These are phyloP conservation scores for Antennarius striatus DNA, from an alignment of 2,113 vertebrate genomes.

Conservation along the genomic window DNA sequence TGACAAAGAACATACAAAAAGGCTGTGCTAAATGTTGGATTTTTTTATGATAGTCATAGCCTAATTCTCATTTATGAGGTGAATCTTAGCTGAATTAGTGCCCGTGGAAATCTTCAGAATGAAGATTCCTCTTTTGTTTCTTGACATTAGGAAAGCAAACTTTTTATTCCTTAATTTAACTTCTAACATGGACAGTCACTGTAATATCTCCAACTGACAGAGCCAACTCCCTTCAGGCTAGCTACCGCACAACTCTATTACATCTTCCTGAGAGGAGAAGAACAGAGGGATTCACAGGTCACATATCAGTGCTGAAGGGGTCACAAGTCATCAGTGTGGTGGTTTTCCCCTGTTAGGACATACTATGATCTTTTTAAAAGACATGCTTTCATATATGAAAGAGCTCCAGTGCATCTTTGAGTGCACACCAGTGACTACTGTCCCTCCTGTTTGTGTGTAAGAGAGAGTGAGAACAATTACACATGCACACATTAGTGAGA, in stretches of 20 bases:
- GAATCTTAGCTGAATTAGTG: slow-evolving; percentile 88
- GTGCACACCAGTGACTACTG: slow-evolving; percentile 54
- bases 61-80: slow-evolving; percentile 93
- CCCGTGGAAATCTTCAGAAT: slow-evolving; percentile 89
- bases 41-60: slow-evolving; percentile 72
- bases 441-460: slow-evolving; percentile 43
- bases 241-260: slow-evolving; percentile 65
- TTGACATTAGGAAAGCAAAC: slow-evolving; percentile 58
- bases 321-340: slow-evolving; percentile 28
- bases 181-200: slow-evolving; percentile 62
- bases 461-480: slow-evolving; percentile 36
- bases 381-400: slow-evolving; percentile 43
- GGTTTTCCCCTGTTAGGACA: slow-evolving; percentile 40
- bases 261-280: slow-evolving; percentile 58
- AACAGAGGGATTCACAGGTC: slow-evolving; percentile 50
- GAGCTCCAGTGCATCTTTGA: slow-evolving; percentile 32
- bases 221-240: slow-evolving; percentile 40
- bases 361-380: slow-evolving; percentile 36
- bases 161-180: slow-evolving; percentile 66
- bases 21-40: slow-evolving; percentile 69
- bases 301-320: slow-evolving; percentile 54
- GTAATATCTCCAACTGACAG: slow-evolving; percentile 47
- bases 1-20: slow-evolving; percentile 59
- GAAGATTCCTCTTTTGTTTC: slow-evolving; percentile 82
- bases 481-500: slow-evolving; percentile 60